Conservation (phyloP, 2,888 invertebrate species). For the Ophion ventricosus region DNA sequence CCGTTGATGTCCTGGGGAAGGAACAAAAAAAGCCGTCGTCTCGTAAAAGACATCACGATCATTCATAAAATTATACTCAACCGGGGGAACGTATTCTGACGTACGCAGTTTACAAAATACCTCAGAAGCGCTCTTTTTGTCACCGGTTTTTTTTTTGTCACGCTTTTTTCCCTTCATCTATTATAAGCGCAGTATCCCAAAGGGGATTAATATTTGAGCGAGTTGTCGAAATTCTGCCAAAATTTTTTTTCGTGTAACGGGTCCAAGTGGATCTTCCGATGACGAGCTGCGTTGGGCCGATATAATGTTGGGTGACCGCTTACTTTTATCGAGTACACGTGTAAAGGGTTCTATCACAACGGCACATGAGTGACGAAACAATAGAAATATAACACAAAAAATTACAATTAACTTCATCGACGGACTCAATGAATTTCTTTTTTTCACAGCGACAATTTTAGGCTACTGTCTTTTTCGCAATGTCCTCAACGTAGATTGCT, state of each 20-base stretch:
- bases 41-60: constrained; percentile 3
- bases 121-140: neutral
- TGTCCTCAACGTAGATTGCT: too few species aligned
- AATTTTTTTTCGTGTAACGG: neutral
- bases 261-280: neutral
- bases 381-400: neutral
- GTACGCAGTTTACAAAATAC: neutral
- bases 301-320: neutral
- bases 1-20: neutral
- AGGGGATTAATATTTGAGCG: neutral
- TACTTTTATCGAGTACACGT: neutral
- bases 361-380: neutral
- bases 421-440: too few species aligned
- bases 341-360: neutral
- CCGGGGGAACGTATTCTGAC: neutral
- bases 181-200: neutral
- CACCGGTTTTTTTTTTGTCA: neutral
- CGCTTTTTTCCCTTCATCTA: neutral
- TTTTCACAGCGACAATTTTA: too few species aligned
- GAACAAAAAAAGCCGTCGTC: neutral
- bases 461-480: too few species aligned
- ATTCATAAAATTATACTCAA: neutral
- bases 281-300: neutral
- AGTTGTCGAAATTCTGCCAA: neutral
- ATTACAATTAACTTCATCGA: too few species aligned